Percentiles rank a stretch among this genome's conserved stretches.
Evolutionary conservation across 2,888 invertebrate species (phyloP).

Genomic region (Leptura quadrifasciata): DNA sequence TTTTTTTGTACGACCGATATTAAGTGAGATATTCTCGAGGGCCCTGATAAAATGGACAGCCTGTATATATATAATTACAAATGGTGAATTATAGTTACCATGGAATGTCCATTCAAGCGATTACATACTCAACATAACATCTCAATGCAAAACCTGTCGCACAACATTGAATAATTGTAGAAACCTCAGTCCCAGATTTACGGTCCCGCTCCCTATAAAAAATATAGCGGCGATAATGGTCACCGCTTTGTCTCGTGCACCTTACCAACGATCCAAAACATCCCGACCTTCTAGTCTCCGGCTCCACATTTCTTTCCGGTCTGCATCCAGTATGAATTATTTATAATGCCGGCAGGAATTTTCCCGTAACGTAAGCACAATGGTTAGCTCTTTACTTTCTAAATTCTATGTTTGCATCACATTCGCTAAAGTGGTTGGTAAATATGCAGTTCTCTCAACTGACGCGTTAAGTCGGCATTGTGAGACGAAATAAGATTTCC

Average conservation of each 20-base stretch:
- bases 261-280: neutral
- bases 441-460: constrained; percentile 43
- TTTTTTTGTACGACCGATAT: no score
- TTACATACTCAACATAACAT: no score
- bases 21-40: no score
- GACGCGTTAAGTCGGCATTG: constrained; percentile 42
- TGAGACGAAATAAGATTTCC: constrained; percentile 43
- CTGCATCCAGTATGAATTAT: constrained; percentile 31
- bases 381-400: constrained; percentile 27
- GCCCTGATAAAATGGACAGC: no score
- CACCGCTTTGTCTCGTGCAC: constrained; percentile 2
- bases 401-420: constrained; percentile 40
- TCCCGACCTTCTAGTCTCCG: neutral
- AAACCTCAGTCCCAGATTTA: neutral
- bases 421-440: constrained; percentile 45
- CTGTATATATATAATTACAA: no score
- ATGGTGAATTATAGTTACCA: no score
- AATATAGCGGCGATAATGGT: neutral
- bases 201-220: neutral
- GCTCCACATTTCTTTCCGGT: constrained; percentile 15
- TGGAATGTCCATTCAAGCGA: no score
- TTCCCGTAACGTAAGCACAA: constrained; percentile 27
- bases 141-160: no score
- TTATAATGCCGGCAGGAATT: constrained; percentile 22
- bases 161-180: no score